Percentiles rank a stretch among this genome's conserved stretches.
phyloP scores from a whole-genome alignment of 2,113 vertebrate species.

The Ranitomeya variabilis region DNA sequence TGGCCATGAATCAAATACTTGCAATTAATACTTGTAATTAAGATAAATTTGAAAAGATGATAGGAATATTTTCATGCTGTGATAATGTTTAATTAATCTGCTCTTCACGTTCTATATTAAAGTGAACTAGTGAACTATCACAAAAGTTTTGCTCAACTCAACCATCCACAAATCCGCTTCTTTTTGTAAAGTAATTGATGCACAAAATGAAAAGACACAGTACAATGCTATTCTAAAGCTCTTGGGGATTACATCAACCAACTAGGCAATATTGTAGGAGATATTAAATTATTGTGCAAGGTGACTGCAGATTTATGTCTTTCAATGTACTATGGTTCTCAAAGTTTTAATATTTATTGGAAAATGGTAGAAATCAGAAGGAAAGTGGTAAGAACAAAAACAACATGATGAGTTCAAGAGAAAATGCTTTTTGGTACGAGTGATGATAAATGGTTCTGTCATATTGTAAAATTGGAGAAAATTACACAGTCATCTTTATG shows the following conservation, averaged over 20 bases:
- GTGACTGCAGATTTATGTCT: constrained; percentile 52
- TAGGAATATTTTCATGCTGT: constrained; percentile 25
- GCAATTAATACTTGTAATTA: constrained; percentile 50
- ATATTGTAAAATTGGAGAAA: constrained; percentile 21
- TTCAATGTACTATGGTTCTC: constrained; percentile 1
- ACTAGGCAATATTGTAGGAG: constrained; percentile 41
- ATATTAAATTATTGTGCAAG: constrained; percentile 49
- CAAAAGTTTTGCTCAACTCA: constrained; percentile 48
- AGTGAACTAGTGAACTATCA: constrained; percentile 44
- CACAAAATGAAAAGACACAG: constrained; percentile 55
- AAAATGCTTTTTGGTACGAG: constrained; percentile 38
- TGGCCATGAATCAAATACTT: constrained; percentile 40
- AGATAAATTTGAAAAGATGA: constrained; percentile 37
- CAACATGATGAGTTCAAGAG: constrained; percentile 19
- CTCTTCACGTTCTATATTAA: constrained; percentile 32
- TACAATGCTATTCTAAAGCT: constrained; percentile 50
- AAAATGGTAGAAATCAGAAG: neutral
- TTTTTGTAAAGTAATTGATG: constrained; percentile 56
- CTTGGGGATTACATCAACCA: constrained; percentile 42
- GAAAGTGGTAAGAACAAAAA: constrained; percentile 32
- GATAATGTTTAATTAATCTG: constrained; percentile 50
- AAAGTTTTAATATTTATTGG: constrained; percentile 32
- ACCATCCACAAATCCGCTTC: constrained; percentile 35
- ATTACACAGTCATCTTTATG: constrained; percentile 10
- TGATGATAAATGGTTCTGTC: constrained; percentile 21